Evolutionary conservation across 2,888 invertebrate genomes (phyloP).

Genomic region (Drosophila colorata): DNA sequence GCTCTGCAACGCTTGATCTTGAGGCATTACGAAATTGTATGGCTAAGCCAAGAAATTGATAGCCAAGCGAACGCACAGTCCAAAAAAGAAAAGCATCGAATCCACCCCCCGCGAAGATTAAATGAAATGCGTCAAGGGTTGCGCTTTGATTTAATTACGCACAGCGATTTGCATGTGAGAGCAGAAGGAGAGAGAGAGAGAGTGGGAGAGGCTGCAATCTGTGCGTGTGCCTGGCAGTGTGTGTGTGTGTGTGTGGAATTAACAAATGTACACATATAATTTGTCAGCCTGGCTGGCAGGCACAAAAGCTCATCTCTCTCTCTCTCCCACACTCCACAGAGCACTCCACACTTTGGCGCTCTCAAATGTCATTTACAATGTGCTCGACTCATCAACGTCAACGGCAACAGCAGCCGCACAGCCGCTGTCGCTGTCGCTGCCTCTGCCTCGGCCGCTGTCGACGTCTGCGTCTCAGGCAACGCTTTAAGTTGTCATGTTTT

Average conservation of each 20-base stretch:
- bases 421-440: slow-evolving; percentile 13
- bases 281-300: slow-evolving; percentile 46
- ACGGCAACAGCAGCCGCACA: slow-evolving; percentile 36
- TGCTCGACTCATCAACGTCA: slow-evolving; percentile 76
- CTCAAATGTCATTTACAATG: slow-evolving; percentile 74
- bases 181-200: neutral
- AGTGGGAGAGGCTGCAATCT: slow-evolving; percentile 22
- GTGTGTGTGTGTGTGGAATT: slow-evolving; percentile 30
- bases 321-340: slow-evolving; percentile 11
- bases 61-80: slow-evolving; percentile 4
- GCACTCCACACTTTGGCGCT: slow-evolving; percentile 27
- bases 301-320: slow-evolving; percentile 35
- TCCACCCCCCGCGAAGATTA: neutral
- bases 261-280: slow-evolving; percentile 40
- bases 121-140: slow-evolving; percentile 49
- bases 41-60: slow-evolving; percentile 37
- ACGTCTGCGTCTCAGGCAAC: slow-evolving; percentile 62
- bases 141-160: slow-evolving; percentile 61
- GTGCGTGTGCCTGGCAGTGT: slow-evolving; percentile 33
- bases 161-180: slow-evolving; percentile 44
- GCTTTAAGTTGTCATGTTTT: slow-evolving; percentile 82
- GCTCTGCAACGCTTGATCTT: slow-evolving; percentile 40
- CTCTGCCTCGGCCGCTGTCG: slow-evolving; percentile 21
- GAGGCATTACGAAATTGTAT: slow-evolving; percentile 49
- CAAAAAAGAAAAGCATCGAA: slow-evolving; percentile 4